Conservation (phyloP, 2,113 vertebrate genomes). For the Tetrao urogallus region DNA sequence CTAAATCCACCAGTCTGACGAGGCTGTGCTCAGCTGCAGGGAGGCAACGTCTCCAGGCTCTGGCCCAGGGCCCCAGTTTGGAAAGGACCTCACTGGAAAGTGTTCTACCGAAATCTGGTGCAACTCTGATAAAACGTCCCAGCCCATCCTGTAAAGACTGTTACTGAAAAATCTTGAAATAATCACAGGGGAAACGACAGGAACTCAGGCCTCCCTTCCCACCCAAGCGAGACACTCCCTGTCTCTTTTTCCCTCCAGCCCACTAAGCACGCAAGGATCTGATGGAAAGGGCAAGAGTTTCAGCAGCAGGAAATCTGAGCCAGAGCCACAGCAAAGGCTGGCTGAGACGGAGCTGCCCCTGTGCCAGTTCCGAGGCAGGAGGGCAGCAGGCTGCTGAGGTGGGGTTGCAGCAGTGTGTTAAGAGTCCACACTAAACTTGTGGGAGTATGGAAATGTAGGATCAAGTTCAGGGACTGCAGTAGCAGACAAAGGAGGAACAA, state of each 20-base stretch:
- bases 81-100: background rate
- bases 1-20: fast-evolving
- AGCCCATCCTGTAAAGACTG: constrained; percentile 55
- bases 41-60: background rate
- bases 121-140: constrained; percentile 29
- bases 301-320: background rate
- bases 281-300: background rate
- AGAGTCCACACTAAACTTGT: fast-evolving
- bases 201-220: constrained; percentile 29
- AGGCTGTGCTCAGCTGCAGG: background rate
- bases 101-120: background rate
- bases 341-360: background rate
- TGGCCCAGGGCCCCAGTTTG: fast-evolving
- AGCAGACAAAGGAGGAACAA: background rate
- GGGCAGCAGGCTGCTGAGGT: background rate
- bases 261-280: fast-evolving
- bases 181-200: constrained; percentile 38
- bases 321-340: background rate
- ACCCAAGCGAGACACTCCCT: background rate
- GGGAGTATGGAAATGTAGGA: background rate
- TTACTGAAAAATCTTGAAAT: constrained; percentile 43
- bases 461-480: background rate
- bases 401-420: fast-evolving
- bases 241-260: background rate
- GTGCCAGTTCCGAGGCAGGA: background rate